Evolutionary conservation across 2,888 invertebrate genomes (phyloP), one percentile per base, ranked within the genome.

Genomic region (Trissoscelio sp.): DNA sequence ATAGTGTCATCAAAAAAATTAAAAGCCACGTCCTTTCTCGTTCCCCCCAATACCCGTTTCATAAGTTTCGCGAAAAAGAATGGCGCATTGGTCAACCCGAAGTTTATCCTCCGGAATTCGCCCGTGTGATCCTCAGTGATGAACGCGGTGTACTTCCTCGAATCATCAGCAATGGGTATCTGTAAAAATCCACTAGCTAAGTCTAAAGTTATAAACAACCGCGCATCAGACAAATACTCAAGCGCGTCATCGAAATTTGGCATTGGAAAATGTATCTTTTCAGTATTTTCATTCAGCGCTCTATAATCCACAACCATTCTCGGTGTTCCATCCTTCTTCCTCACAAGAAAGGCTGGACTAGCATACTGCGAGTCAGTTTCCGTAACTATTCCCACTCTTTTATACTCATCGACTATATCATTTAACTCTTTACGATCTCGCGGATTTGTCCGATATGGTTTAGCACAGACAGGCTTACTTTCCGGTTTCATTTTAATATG

Each of bases 111-210:
- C n/a, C 3, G 6, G 6, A 24, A 24, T 24, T 24, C 24, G 3
- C 3, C 6, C 24, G 24, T 24, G 24, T 24, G 24, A 7, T 83
- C 78, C 0, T 84, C 84, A 6, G 85, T 86, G 1, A 86, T 82
- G 12, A 70, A 84, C 14, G 24, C 24, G 24, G 24, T 24, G 11
- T 48, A 48, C 22, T 48, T n/a, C 11, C 12, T 48, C 18, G 48
- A 48, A 14, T 48, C 16, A 48, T 3, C 16, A 14, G 24, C 24
- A 24, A 24, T 24, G 6, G 24, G 24, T 3, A 24, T 24, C 24
- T n/a, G 48, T 3, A 14, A 16, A 48, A 48, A 48, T 11, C 48
- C 48, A 16, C 48, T 48, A 14, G 48, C 48, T 11, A 48, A 48
- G 12, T 48, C 48, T 22, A 48, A 48, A 11, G 16, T 14, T 20